phyloP scores from a whole-genome alignment of 2,797 vertebrate genomes.

The Dryobates pubescens region DNA sequence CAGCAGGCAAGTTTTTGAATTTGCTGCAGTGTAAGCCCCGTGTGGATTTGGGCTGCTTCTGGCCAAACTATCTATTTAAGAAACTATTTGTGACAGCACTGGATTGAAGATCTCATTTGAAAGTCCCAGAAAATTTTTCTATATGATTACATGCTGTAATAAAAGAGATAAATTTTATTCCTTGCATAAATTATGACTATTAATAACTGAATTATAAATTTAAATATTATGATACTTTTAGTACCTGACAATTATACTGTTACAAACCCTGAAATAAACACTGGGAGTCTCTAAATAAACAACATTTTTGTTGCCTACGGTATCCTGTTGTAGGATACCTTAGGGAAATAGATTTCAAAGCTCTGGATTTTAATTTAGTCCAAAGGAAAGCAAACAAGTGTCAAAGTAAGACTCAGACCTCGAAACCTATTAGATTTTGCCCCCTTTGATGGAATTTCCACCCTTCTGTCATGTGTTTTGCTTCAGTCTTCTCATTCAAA shows the following conservation, averaged over 20 bases:
- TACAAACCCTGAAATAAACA: constrained; percentile 48
- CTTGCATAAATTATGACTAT: constrained; percentile 40
- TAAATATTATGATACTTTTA: constrained; percentile 26
- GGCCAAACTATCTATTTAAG: background rate
- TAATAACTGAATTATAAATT: constrained; percentile 31
- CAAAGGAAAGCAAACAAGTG: background rate
- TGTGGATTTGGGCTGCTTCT: background rate
- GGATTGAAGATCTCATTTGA: background rate
- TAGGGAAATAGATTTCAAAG: background rate
- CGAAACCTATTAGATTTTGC: background rate
- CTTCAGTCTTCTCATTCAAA: background rate
- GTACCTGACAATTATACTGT: constrained; percentile 31
- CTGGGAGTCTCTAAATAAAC: constrained; percentile 30
- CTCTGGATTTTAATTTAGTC: background rate
- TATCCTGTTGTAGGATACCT: background rate
- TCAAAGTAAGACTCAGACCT: background rate
- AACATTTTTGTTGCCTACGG: background rate
- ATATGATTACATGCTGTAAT: background rate
- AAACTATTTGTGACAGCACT: background rate
- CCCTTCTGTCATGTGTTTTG: background rate
- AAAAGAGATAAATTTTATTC: constrained; percentile 7
- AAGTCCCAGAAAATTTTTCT: constrained; percentile 5
- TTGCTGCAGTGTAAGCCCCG: background rate
- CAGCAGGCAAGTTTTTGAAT: background rate
- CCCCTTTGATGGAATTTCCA: background rate